Evolutionary conservation across 2,113 vertebrate genomes (phyloP).

Genomic region (Mesoclemmys tuberculata): DNA sequence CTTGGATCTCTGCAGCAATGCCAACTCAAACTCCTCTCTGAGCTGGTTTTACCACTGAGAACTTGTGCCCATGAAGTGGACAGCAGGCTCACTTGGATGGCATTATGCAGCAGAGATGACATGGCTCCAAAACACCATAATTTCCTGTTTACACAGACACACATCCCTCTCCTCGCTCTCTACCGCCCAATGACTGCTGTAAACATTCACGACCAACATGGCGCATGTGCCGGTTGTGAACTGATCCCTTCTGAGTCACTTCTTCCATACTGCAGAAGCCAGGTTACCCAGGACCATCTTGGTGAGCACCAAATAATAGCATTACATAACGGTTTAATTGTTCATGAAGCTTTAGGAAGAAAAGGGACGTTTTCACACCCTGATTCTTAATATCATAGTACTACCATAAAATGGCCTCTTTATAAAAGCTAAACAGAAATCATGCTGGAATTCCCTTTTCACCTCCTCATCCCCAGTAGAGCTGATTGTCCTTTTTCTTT

Average conservation of each 20-base stretch:
- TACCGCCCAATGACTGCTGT: not conserved
- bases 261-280: rapidly evolving
- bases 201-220: not conserved
- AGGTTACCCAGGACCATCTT: not conserved
- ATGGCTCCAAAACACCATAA: not conserved
- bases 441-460: not conserved
- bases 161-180: not conserved
- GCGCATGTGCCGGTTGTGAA: not conserved
- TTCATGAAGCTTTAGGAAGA: rapidly evolving
- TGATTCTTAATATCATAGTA: not conserved
- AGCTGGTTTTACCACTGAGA: not conserved
- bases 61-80: rapidly evolving
- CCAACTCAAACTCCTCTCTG: not conserved
- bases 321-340: not conserved
- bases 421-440: not conserved
- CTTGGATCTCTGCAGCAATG: not conserved
- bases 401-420: not conserved
- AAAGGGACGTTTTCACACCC: not conserved
- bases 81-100: not conserved
- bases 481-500: not conserved
- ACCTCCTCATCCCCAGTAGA: not conserved
- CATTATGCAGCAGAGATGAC: not conserved
- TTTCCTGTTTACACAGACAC: not conserved
- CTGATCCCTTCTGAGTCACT: not conserved
- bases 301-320: not conserved